These are phyloP conservation scores for Doris montereyensis DNA, from an alignment of 2,888 invertebrate species.

Conservation along the genomic window DNA sequence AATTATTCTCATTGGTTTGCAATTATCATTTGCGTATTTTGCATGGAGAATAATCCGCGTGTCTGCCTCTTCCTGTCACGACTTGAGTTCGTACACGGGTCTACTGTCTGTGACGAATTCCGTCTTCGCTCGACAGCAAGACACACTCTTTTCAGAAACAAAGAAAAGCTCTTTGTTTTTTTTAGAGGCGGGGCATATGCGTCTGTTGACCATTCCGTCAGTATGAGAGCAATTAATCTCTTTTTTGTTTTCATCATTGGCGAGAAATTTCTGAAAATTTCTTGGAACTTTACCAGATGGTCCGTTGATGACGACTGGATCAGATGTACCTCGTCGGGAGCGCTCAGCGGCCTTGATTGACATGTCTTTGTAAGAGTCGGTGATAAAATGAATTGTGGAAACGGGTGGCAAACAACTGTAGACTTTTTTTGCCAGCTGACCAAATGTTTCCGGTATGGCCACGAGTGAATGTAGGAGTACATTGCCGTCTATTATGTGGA, in stretches of 20 bases:
- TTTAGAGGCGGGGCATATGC: neutral
- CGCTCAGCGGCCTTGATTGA: neutral
- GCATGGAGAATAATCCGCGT: neutral
- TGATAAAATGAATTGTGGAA: neutral
- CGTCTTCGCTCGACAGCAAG: neutral
- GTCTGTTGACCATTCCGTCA: neutral
- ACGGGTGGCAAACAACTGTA: neutral
- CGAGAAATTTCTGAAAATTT: neutral
- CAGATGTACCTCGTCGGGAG: neutral
- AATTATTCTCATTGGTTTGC: neutral
- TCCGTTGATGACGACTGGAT: neutral
- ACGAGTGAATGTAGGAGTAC: neutral
- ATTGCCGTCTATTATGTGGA: neutral
- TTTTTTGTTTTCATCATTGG: neutral
- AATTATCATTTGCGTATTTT: neutral
- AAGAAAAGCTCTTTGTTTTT: neutral
- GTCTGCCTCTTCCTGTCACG: neutral
- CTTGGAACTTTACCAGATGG: neutral
- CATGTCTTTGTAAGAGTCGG: neutral
- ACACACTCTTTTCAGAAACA: neutral
- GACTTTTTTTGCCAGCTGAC: neutral
- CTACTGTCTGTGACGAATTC: too few relatives aligned
- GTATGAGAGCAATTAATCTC: neutral
- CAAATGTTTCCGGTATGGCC: neutral
- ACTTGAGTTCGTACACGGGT: neutral